A percentile compares a stretch with the other conserved stretches of the same genome.
phyloP scores from a whole-genome alignment of 1,140 invertebrate genomes.

The Hyposmocoma kahamanoa region DNA sequence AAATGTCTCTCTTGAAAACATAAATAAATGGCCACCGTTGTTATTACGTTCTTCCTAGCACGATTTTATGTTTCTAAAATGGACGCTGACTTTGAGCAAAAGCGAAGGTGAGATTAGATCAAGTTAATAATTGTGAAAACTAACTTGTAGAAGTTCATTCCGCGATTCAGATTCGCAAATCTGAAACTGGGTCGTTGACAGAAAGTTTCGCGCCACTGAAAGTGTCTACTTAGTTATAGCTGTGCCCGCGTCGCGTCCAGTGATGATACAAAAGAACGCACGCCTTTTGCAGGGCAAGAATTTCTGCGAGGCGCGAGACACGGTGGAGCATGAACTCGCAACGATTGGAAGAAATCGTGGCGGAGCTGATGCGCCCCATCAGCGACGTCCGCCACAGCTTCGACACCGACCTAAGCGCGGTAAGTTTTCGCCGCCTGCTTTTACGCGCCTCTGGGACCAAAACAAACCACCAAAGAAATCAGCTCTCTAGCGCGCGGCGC shows the following conservation, averaged over 20 bases:
- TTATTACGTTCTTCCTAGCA: slow-evolving; percentile 61
- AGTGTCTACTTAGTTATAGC: slow-evolving; percentile 29
- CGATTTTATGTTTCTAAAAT: slow-evolving; percentile 65
- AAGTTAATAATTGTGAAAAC: background rate
- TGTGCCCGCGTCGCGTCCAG: slow-evolving; percentile 39
- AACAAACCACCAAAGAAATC: too few species aligned
- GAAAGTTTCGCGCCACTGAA: slow-evolving; percentile 63
- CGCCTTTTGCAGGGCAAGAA: slow-evolving; percentile 45
- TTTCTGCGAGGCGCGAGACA: slow-evolving; percentile 43
- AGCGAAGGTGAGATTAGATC: slow-evolving; percentile 36
- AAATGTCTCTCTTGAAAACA: slow-evolving; percentile 57
- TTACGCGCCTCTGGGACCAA: too few species aligned
- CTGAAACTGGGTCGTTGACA: slow-evolving; percentile 47
- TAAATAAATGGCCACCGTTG: slow-evolving; percentile 71
- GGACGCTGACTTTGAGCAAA: slow-evolving; percentile 48
- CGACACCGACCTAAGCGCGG: slow-evolving; percentile 62
- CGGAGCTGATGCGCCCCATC: slow-evolving; percentile 66
- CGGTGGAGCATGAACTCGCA: slow-evolving; percentile 68
- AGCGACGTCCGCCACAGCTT: slow-evolving; percentile 60
- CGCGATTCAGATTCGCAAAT: slow-evolving; percentile 31
- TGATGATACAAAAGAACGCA: slow-evolving; percentile 56
- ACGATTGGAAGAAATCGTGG: slow-evolving; percentile 62
- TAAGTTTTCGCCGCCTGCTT: slow-evolving; percentile 26
- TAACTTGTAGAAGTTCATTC: slow-evolving; percentile 8
- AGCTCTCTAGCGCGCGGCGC: too few species aligned